Conservation (phyloP, 2,888 invertebrate species). For the Drosophila picticornis region DNA sequence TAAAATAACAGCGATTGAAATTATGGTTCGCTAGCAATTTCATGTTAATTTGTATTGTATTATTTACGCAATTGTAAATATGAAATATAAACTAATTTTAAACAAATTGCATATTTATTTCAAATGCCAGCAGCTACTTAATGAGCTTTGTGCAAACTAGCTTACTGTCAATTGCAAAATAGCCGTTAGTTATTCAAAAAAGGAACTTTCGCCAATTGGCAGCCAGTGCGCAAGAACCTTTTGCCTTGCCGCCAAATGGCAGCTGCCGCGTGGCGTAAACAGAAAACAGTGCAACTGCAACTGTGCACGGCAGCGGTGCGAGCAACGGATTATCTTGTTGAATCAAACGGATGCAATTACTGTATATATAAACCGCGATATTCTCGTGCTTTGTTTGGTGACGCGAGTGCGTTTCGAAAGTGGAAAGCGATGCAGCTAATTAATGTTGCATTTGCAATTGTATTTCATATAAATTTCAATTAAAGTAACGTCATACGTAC, state of each 20-base stretch:
- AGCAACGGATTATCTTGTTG: conserved; percentile 10
- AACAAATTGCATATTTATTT: background rate
- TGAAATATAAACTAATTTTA: background rate
- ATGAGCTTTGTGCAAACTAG: conserved; percentile 37
- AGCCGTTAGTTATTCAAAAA: conserved; percentile 40
- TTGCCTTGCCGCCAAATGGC: conserved; percentile 71
- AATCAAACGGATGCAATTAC: conserved; percentile 30
- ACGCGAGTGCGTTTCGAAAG: conserved; percentile 19
- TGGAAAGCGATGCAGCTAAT: conserved; percentile 41
- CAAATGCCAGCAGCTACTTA: background rate
- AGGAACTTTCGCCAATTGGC: conserved; percentile 11
- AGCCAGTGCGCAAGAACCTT: conserved; percentile 60
- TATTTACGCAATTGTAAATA: background rate
- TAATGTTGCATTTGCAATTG: conserved; percentile 40
- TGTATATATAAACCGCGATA: conserved; percentile 22
- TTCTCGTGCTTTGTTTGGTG: conserved; percentile 28
- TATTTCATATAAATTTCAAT: conserved; percentile 49
- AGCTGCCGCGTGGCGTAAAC: conserved; percentile 57
- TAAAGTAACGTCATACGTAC: conserved; percentile 14
- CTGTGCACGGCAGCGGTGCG: conserved; percentile 51
- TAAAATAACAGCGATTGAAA: background rate
- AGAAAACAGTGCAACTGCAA: conserved; percentile 78
- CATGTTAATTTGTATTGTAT: background rate
- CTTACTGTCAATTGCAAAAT: conserved; percentile 4
- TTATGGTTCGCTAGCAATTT: background rate